phyloP scores from a whole-genome alignment of 2,888 invertebrate genomes.

The Heliconius hortense region DNA sequence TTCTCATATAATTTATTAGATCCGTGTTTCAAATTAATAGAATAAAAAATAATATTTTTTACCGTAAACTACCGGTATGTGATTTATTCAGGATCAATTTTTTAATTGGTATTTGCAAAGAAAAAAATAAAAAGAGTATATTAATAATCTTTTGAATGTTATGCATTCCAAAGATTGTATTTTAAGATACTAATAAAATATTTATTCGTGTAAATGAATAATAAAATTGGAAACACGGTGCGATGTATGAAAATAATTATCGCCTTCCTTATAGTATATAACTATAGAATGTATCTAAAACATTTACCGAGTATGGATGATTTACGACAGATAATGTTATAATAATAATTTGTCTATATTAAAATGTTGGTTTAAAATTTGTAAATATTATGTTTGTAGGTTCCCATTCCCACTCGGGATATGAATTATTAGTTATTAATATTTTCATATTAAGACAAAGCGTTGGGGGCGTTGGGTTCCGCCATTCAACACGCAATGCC shows the following conservation, averaged over 20 bases:
- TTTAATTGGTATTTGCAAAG: background rate
- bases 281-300: background rate
- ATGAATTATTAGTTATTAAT: too few species aligned
- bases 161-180: background rate
- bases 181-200: conserved; percentile 12
- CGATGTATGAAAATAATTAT: background rate
- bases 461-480: too few species aligned
- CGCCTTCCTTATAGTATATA: background rate
- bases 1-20: conserved; percentile 14
- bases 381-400: too few species aligned
- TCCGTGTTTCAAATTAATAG: conserved; percentile 8
- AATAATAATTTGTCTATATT: background rate
- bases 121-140: background rate
- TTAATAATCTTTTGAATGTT: background rate
- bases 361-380: too few species aligned
- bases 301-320: background rate
- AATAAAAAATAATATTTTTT: background rate
- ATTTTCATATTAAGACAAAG: too few species aligned
- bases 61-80: conserved; percentile 2
- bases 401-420: too few species aligned
- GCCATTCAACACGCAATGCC: too few species aligned
- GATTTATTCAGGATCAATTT: conserved; percentile 6
- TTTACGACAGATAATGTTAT: background rate
- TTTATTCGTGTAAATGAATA: background rate
- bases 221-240: background rate